Evolutionary conservation across 1,140 invertebrate species (phyloP).

Genomic region (Leptoteleia sp.): DNA sequence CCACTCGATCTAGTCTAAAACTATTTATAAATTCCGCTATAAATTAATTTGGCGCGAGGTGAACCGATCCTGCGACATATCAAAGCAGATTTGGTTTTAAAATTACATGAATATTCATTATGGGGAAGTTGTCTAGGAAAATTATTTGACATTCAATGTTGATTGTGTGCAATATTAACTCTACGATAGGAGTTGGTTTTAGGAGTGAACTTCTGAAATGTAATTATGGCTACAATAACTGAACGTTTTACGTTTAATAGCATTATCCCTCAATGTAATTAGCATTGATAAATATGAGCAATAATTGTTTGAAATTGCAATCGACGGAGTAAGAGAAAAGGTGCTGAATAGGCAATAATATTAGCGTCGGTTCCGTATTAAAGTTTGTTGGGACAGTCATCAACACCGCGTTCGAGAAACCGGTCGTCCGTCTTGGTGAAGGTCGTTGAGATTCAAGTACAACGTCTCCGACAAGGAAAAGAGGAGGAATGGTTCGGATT

Average conservation of each 20-base stretch:
- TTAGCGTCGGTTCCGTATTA: slow-evolving; percentile 27
- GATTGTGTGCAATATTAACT: too few relatives aligned
- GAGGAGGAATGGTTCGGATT: slow-evolving; percentile 43
- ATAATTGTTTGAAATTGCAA: too few relatives aligned
- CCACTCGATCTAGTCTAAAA: slow-evolving; percentile 5
- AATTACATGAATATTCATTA: slow-evolving; percentile 14
- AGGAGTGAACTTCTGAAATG: too few relatives aligned
- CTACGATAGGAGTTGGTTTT: too few relatives aligned
- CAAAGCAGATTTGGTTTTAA: not conserved
- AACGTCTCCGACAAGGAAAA: slow-evolving; percentile 37
- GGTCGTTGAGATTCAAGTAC: slow-evolving; percentile 59
- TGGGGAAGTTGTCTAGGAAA: too few relatives aligned
- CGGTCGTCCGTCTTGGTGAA: slow-evolving; percentile 59
- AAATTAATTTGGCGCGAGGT: slow-evolving; percentile 21
- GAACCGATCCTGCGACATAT: slow-evolving; percentile 8
- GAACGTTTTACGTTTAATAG: too few relatives aligned
- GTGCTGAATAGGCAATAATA: slow-evolving; percentile 1
- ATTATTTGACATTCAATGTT: too few relatives aligned
- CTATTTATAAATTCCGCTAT: slow-evolving; percentile 23
- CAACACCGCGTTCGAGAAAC: slow-evolving; percentile 45
- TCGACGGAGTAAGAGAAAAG: too few relatives aligned
- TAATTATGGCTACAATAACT: too few relatives aligned
- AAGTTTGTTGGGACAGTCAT: slow-evolving; percentile 44
- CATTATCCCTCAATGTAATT: too few relatives aligned
- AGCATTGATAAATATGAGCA: too few relatives aligned